Conservation (phyloP, 2,888 invertebrate genomes). For the Tridacna crocea region DNA sequence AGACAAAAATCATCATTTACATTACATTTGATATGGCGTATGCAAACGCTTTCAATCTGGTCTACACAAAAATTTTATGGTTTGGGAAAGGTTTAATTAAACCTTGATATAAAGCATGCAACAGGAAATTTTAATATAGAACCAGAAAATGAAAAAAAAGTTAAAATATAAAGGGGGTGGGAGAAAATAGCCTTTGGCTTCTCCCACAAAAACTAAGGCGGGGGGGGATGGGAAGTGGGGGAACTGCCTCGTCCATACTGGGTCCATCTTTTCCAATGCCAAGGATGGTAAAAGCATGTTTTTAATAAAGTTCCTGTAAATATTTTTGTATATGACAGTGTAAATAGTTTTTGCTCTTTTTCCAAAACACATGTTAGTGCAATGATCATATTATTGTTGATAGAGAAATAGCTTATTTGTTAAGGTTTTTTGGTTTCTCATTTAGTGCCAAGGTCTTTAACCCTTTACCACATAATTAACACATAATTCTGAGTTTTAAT, state of each 20-base stretch:
- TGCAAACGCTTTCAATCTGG: neutral
- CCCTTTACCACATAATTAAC: neutral
- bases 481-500: too few species aligned
- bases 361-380: conserved; percentile 16
- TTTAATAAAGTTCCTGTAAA: neutral
- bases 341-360: neutral
- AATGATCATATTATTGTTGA: conserved; percentile 18
- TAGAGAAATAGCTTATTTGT: conserved; percentile 19
- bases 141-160: too few species aligned
- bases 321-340: neutral
- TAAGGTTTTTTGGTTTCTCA: conserved; percentile 17
- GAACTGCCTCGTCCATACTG: too few species aligned
- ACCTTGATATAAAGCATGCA: neutral
- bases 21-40: too few species aligned
- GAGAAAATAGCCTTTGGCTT: too few species aligned
- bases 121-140: neutral
- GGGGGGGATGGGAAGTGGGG: too few species aligned
- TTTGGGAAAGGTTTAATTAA: neutral
- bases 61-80: neutral
- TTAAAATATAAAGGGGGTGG: too few species aligned
- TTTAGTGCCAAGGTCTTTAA: conserved; percentile 1
- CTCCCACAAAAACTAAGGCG: too few species aligned
- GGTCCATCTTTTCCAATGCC: too few species aligned
- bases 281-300: too few species aligned
- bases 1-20: too few species aligned